Percentiles rank a stretch among this genome's conserved stretches.
Conservation (phyloP, 1,140 invertebrate species). For the Calephelis virginiensis region DNA sequence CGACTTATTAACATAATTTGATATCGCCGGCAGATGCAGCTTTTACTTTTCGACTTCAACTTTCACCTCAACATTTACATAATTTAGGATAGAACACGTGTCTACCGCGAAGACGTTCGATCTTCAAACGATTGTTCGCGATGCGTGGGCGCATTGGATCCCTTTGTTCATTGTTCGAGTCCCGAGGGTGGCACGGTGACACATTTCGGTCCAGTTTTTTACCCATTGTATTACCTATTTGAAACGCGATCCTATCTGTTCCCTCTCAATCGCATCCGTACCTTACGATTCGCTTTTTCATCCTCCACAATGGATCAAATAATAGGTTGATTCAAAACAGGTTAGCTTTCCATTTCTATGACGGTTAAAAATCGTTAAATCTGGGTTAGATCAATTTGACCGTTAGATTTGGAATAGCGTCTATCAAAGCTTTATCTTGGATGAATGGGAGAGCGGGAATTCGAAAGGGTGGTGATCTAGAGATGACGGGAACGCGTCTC, state of each 20-base stretch:
- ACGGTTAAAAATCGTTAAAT: conserved; percentile 21
- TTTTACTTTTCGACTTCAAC: conserved; percentile 74
- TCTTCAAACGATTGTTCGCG: conserved; percentile 59
- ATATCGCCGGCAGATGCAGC: conserved; percentile 62
- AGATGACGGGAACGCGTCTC: conserved; percentile 60
- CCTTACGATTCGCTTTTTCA: conserved; percentile 45
- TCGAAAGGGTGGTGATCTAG: conserved; percentile 63
- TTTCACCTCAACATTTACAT: conserved; percentile 75
- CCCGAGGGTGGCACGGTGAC: conserved; percentile 74
- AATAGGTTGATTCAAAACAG: conserved; percentile 61
- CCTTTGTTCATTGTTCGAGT: conserved; percentile 72
- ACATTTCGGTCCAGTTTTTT: conserved; percentile 74
- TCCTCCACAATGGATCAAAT: conserved; percentile 33
- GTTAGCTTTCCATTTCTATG: conserved; percentile 72
- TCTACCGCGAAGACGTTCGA: conserved; percentile 47
- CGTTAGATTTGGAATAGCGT: conserved; percentile 45
- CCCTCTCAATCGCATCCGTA: conserved; percentile 54
- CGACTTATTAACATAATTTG: conserved; percentile 53
- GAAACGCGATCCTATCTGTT: conserved; percentile 67
- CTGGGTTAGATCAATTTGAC: conserved; percentile 21
- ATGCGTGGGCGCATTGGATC: conserved; percentile 68
- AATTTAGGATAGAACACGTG: conserved; percentile 56
- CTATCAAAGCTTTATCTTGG: conserved; percentile 60
- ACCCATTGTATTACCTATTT: conserved; percentile 76
- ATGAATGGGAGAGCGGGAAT: conserved; percentile 58